Base-by-base conservation (phyloP, 2,888 invertebrate genomes). In the Luperina testacea region DNA sequence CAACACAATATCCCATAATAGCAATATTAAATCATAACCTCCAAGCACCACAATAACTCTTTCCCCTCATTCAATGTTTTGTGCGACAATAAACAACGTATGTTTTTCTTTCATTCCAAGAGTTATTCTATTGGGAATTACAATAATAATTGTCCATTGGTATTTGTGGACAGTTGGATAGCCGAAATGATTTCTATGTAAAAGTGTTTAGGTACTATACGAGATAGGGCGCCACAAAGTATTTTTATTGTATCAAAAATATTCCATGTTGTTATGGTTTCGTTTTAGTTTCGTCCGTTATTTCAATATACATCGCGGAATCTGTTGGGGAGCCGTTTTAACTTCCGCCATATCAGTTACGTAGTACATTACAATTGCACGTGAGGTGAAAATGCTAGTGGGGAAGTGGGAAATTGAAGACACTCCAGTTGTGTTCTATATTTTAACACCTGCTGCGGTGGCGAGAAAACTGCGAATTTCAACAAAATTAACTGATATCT, bases 401-500 rank as follows among this genome's bases (percentile, higher is more conserved):
- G 91, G 82, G 90, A 91, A 91, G 86, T 91, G 91, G 87, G 88
- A 91, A 92, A 94, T 92, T 92, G 91, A 92, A 94, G 92, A 91
- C 91, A 92, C 86, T 88, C 87, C 87, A 90, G 90, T 91, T 89
- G 90, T 92, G 91, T 92, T 90, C 87, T 92, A 91, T 92, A 93
- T 93, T 92, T 92, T 88, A 93, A 92, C 93, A 93, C 93, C 93
- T 93, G 92, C 91, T 90, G 89, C 89, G 87, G 89, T 81, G 70
- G 85, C 83, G 78, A 86, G 85, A 83, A 85, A 88, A 92, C 87
- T 90, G 87, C 86, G 88, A 90, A 90, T 91, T 92, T 90, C 89
- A 90, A 92, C 91, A 88, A 92, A 93, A 94, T 93, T 93, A 93
- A 91, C 91, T 88, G 90, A 90, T 92, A 92, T 92, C 91, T 92